Conservation (phyloP, 2,888 invertebrate species). For the Pherbina coryleti region DNA sequence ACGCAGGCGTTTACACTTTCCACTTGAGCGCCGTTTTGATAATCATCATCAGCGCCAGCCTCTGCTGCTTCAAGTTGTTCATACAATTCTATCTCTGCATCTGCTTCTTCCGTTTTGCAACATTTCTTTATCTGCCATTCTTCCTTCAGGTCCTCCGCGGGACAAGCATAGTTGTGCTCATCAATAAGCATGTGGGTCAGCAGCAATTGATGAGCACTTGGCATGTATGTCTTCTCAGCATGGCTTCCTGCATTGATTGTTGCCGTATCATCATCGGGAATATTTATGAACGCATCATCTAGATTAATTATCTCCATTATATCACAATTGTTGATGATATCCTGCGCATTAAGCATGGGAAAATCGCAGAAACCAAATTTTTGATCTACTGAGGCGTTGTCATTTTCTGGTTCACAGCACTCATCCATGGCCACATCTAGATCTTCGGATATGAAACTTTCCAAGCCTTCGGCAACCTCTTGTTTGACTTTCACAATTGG, state of each 20-base stretch:
- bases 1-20: not conserved
- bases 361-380: slow-evolving; percentile 66
- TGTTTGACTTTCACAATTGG: slow-evolving; percentile 67
- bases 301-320: slow-evolving; percentile 69
- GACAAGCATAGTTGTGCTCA: slow-evolving; percentile 65
- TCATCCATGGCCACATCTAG: slow-evolving; percentile 57
- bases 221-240: slow-evolving; percentile 28
- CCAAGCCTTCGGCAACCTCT: slow-evolving; percentile 63
- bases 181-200: slow-evolving; percentile 62
- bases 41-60: slow-evolving; percentile 9
- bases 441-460: slow-evolving; percentile 61
- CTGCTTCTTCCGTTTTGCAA: slow-evolving; percentile 64
- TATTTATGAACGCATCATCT: slow-evolving; percentile 68
- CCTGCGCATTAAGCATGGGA: slow-evolving; percentile 64
- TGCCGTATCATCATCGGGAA: slow-evolving; percentile 63
- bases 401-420: slow-evolving; percentile 52
- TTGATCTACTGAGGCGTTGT: slow-evolving; percentile 58
- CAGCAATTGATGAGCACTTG: slow-evolving; percentile 55
- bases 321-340: slow-evolving; percentile 68
- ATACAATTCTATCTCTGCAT: slow-evolving; percentile 48
- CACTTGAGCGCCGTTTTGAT: not conserved
- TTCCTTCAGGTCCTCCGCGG: slow-evolving; percentile 59
- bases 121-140: slow-evolving; percentile 59
- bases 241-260: slow-evolving; percentile 30
- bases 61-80: slow-evolving; percentile 44